phyloP scores from a whole-genome alignment of 2,888 invertebrate genomes.

The Holacanthella duospinosa region DNA sequence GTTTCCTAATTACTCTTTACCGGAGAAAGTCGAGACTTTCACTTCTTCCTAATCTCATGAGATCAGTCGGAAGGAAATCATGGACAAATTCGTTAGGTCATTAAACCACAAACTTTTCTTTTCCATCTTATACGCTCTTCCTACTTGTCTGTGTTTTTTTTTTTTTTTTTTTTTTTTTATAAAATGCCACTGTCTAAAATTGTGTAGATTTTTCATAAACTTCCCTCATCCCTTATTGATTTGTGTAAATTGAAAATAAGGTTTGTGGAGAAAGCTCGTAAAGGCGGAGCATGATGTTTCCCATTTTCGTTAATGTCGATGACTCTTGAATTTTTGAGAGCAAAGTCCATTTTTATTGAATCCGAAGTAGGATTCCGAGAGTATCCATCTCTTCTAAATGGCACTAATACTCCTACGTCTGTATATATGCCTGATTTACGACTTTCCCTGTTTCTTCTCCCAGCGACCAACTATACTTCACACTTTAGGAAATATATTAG shows the following conservation, averaged over 20 bases:
- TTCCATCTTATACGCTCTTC: no score
- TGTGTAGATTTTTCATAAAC: no score
- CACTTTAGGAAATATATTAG: slow-evolving; percentile 31
- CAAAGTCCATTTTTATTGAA: slow-evolving; percentile 40
- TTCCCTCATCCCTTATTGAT: no score
- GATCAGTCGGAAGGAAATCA: neutral
- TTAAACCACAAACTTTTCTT: neutral
- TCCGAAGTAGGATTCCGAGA: slow-evolving; percentile 28
- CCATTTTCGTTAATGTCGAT: slow-evolving; percentile 40
- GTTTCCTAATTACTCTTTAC: neutral
- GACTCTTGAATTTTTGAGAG: slow-evolving; percentile 40
- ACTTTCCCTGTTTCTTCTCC: slow-evolving; percentile 11
- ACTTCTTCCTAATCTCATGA: neutral
- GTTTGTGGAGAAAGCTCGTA: neutral
- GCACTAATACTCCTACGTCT: slow-evolving; percentile 36
- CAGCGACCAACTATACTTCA: slow-evolving; percentile 7
- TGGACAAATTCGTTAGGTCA: neutral
- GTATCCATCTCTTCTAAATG: slow-evolving; percentile 40
- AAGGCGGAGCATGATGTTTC: slow-evolving; percentile 9
- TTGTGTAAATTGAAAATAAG: neutral
- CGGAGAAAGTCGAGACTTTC: neutral
- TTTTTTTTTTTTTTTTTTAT: no score
- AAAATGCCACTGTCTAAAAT: no score
- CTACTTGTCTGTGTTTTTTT: no score
- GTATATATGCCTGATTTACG: slow-evolving; percentile 38